Base-by-base conservation (phyloP, 2,797 vertebrate species). In the Erpetoichthys calabaricus region DNA sequence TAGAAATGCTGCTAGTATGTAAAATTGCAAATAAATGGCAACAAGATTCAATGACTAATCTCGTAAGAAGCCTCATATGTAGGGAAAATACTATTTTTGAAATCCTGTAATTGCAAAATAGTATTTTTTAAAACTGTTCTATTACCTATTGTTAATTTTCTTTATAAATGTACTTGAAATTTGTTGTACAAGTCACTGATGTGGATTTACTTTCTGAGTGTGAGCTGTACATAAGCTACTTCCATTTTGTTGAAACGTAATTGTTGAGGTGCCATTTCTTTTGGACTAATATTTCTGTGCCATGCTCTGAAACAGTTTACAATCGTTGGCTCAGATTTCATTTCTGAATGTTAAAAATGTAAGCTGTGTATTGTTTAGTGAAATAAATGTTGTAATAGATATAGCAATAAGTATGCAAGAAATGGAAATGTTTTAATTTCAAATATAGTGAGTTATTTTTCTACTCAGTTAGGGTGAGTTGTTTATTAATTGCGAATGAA, bases 371-470 rank as follows among this genome's bases (percentile, higher is more conserved):
- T 53, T 45, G 45, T 59, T 9, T 52, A 55, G 45, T 43, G 44
- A 52, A 59, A 59, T 63, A 65, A 68, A 55, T 59, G 47, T 53
- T 61, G 49, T 55, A 64, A 60, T 51, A 65, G 68, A 62, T 66
- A 50, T 54, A 67, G 65, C 68, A 74, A 68, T 69, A 73, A 65
- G 66, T 73, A 67, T 75, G 75, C 75, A 49, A 47, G 57, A 80
- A 75, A 73, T 42, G 52, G 76, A 77, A 75, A 71, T 66, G 59
- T 59, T 60, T 73, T 66, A 64, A 74, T 72, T 69, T 78, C 70
- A 77, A 73, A 83, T 81, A 66, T n/a, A 56, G 50, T 75, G 61
- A 70, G 72, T 80, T 83, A 84, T 86, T 84, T 84, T 86, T 86
- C 71, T 86, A 85, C 74, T 66, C 63, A 69, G 75, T 83, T 73